These are phyloP conservation scores for Julus scanicus DNA, from an alignment of 2,888 invertebrate genomes.

Conservation along the genomic window DNA sequence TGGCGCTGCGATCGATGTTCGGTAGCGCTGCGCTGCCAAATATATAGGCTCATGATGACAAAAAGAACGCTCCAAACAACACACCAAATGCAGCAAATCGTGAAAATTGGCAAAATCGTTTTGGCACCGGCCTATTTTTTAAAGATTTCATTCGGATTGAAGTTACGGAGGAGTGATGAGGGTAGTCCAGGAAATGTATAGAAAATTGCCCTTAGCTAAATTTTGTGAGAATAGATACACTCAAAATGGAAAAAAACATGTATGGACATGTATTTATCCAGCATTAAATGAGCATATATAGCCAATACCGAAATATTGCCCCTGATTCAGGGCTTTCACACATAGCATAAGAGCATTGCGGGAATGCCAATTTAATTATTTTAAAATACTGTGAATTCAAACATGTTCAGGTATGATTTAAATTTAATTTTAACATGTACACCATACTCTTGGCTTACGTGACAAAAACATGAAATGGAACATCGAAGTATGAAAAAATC, in stretches of 20 bases:
- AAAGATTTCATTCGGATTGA: background rate
- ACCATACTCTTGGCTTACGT: no score
- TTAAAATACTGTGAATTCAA: no score
- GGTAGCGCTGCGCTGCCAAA: background rate
- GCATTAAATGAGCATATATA: no score
- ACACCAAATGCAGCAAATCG: background rate
- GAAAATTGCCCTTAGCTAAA: background rate
- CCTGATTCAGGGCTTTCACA: no score
- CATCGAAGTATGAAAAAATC: no score
- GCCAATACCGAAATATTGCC: no score
- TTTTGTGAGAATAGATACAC: background rate
- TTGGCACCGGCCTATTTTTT: background rate
- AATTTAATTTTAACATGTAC: no score
- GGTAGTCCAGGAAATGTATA: background rate
- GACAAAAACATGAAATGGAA: no score
- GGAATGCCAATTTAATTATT: no score
- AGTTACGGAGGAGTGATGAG: background rate
- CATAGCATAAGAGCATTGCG: no score
- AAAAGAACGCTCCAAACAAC: background rate
- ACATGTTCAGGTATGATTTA: no score
- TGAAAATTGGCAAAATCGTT: background rate
- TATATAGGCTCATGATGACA: background rate
- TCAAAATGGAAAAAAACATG: background rate
- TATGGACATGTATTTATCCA: background rate
- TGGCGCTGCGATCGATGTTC: constrained; percentile 35